Conservation (phyloP, 2,888 invertebrate species). For the Xanthorhoe designata region DNA sequence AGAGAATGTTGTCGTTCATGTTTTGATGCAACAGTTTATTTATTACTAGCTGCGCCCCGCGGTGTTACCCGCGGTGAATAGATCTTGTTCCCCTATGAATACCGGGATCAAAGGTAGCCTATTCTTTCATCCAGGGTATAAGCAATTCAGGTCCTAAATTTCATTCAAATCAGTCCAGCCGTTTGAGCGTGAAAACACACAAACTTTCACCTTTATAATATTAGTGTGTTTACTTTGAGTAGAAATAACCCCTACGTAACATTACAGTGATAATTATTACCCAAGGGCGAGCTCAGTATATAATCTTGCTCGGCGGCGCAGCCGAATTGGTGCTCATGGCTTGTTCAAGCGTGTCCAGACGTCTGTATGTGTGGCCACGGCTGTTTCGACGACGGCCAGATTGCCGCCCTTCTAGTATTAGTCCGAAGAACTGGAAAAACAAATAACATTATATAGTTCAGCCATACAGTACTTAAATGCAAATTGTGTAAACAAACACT, state of each 20-base stretch:
- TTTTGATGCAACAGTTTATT: not conserved
- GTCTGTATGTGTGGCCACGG: conserved; percentile 76
- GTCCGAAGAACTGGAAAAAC: conserved; percentile 66
- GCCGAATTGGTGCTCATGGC: conserved; percentile 73
- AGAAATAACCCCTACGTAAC: not conserved
- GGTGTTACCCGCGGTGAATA: too few relatives aligned
- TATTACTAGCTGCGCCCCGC: too few relatives aligned
- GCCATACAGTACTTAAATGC: too few relatives aligned
- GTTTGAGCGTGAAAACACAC: too few relatives aligned
- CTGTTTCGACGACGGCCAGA: conserved; percentile 72
- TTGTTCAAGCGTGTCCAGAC: conserved; percentile 78
- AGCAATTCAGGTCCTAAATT: too few relatives aligned
- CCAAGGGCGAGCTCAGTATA: conserved; percentile 58
- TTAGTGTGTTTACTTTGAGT: conserved; percentile 6
- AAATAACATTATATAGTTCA: not conserved
- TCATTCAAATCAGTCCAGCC: too few relatives aligned
- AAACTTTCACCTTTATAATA: too few relatives aligned
- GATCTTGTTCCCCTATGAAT: too few relatives aligned
- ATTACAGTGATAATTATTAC: conserved; percentile 9
- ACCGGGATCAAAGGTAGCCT: too few relatives aligned
- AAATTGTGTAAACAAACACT: too few relatives aligned
- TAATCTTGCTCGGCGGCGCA: conserved; percentile 79
- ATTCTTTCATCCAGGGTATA: too few relatives aligned
- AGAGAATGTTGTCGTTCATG: not conserved
- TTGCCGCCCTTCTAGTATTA: conserved; percentile 75